Evolutionary conservation across 2,797 vertebrate genomes (phyloP).

Genomic region (Chloroceryle amazona): DNA sequence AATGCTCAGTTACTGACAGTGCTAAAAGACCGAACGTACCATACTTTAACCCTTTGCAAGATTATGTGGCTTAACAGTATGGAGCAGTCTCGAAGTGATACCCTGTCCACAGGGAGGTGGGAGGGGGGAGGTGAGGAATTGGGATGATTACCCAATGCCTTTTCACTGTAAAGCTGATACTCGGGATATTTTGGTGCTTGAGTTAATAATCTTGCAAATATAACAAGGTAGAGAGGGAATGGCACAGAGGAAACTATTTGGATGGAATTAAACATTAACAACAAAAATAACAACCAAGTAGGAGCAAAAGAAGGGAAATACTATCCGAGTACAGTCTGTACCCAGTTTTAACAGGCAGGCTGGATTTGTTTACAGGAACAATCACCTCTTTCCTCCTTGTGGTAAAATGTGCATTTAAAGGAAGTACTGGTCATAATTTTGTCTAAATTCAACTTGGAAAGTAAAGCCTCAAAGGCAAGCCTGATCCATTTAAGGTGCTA

Average conservation of each 20-base stretch:
- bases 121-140: background rate
- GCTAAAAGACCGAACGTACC: background rate
- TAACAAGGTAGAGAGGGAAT: background rate
- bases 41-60: background rate
- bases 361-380: background rate
- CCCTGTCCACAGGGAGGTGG: background rate
- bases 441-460: background rate
- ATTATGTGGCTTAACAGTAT: background rate
- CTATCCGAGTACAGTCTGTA: background rate
- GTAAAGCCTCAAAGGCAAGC: background rate
- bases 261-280: slow-evolving; percentile 11
- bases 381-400: background rate
- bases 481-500: background rate
- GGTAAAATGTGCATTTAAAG: background rate
- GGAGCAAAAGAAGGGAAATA: background rate
- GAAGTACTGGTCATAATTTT: background rate
- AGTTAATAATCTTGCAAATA: background rate
- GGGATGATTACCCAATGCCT: background rate
- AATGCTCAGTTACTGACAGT: background rate
- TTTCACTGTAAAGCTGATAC: background rate
- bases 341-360: background rate
- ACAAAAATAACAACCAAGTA: background rate
- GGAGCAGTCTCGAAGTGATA: background rate
- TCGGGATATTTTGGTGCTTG: background rate
- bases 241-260: background rate